These are phyloP conservation scores for Psammodynastes pulverulentus DNA, from an alignment of 2,113 vertebrate genomes.

Conservation along the genomic window DNA sequence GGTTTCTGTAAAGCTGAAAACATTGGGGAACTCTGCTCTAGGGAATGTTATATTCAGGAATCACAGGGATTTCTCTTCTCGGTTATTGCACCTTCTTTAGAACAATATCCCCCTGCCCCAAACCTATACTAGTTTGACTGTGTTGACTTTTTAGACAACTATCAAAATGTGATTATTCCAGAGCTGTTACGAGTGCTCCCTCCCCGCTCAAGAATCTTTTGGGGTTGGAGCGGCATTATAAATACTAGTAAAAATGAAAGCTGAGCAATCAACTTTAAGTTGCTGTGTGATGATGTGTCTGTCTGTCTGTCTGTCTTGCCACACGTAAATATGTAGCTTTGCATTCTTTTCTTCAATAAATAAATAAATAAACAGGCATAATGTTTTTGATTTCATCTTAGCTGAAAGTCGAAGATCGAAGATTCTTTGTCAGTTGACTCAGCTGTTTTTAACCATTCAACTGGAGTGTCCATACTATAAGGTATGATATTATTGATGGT, in stretches of 20 bases:
- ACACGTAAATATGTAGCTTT: no score
- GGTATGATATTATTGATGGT: conserved; percentile 55
- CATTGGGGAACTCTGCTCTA: not conserved
- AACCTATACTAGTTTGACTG: not conserved
- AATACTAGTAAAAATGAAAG: not conserved
- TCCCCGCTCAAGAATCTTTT: not conserved
- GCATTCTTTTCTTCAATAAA: no score
- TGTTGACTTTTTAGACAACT: not conserved
- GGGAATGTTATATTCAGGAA: not conserved
- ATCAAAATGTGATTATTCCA: not conserved
- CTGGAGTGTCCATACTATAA: conserved; percentile 89
- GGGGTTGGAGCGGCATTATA: not conserved
- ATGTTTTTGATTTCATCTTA: no score
- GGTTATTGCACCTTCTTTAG: not conserved
- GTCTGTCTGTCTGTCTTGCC: conserved; percentile 26
- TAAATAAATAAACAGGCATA: no score
- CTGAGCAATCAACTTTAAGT: not conserved
- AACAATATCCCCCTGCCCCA: not conserved
- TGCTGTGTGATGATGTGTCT: not conserved
- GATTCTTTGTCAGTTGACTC: conserved; percentile 79
- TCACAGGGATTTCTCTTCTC: not conserved
- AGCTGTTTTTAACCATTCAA: conserved; percentile 81
- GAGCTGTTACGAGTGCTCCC: not conserved
- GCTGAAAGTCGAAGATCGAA: conserved; percentile 71
- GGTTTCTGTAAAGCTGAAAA: not conserved